Evolutionary conservation across 2,797 vertebrate species (phyloP), one percentile per base, ranked within the genome.

Genomic region (Lophius americanus): DNA sequence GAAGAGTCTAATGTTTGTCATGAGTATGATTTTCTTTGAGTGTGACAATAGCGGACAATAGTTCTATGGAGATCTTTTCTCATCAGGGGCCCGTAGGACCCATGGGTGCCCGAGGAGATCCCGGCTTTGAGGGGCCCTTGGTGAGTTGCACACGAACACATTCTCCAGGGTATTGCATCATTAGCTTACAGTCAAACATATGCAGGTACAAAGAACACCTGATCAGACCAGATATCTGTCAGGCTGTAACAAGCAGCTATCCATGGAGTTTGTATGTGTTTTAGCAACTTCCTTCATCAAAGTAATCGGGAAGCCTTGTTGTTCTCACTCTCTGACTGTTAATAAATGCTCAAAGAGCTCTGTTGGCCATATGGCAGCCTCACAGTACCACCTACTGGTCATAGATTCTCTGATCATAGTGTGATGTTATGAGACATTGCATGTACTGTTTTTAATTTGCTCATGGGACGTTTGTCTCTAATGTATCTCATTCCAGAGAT

Each of bases 61-160:
- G 23, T 35, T n/a, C 2, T 55, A 2, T 42, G 9, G 47, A 13
- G 6, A 23, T 41, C 47, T 9, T 49, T 42, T 39, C 37, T 60
- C 41, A 11, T 37, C 75, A 97, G 96, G 96, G 96, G 9, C 43
- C 78, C 41, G 50, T 68, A 0, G 96, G 96, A 9, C 84, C 65
- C 0, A 11, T 75, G 0, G 96, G 96, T 9, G 38, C 68, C 50
- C 89, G 93, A 42, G 96, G 96, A 32, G 94, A 95, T 33, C 84
- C 62, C 0, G 96, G 96, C 50, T 92, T 91, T 69, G 94, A 95
- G 76, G 96, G 96, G 7, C 88, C 91, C 9, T 91, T 86, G 94
- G 96, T 97, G 82, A 94, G 93, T 92, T 54, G 11, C 3, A 44
- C 12, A 48, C 12, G 9, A 55, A 56, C 10, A 58, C 53, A 11